Evolutionary conservation across 1,140 invertebrate species (phyloP), one percentile per base, ranked within the genome.

Genomic region (Temnothorax curvispinosus): DNA sequence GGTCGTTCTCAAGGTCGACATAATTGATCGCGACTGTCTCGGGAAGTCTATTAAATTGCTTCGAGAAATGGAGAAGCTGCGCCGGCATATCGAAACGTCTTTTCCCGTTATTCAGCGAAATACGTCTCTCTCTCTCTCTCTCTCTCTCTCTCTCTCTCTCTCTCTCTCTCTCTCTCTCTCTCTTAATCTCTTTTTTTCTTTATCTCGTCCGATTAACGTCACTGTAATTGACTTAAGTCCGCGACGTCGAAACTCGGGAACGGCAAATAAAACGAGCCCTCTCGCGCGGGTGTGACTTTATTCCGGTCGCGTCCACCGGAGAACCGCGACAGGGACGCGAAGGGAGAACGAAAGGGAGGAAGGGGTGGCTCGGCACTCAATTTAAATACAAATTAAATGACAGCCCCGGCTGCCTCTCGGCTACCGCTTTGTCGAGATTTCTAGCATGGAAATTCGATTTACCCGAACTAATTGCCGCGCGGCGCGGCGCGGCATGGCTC

Each of bases 361-460:
- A 56, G 9, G 60, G 60, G 60, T 75, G 71, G 64, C 27, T 64
- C 69, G 75, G 72, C 87, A 92, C 84, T 86, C 92, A 90, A 92
- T 92, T 93, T 93, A 93, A 93, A 93, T 93, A 92, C 81, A 91
- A 92, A 92, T 93, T 92, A 92, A 92, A 93, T 88, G 89, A 92
- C 80, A 88, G 87, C 82, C 84, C 56, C 69, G 78, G 56, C 77
- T 82, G 84, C 75, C 54, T 54, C 76, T 81, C 85, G 60, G 64
- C 74, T 85, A 72, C 85, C 85, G 35, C 50, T 92, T 85, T 77
- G 56, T 86, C 60, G 81, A 88, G 78, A 88, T 88, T 88, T 86
- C 88, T 71, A 90, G 65, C 86, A 86, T 76, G 90, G 72, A 91
- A 89, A 91, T 92, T 91, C 89, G 88, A 88, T 89, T 92, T 88